Percentiles rank a stretch among this genome's conserved stretches.
Evolutionary conservation across 2,888 invertebrate genomes (phyloP).

Genomic region (Hylaea fasciaria): DNA sequence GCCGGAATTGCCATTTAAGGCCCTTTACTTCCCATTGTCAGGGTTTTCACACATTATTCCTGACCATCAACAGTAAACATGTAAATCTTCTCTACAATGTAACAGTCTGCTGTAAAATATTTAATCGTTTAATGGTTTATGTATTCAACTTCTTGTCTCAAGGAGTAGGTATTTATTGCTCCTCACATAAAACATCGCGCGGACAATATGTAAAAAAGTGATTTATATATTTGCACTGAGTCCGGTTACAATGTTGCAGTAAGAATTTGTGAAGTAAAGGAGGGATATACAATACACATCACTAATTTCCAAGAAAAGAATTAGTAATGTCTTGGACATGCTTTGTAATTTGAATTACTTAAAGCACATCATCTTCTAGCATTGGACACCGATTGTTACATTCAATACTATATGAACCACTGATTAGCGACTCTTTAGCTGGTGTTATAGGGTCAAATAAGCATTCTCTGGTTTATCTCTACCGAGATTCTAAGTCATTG

Average conservation of each 20-base stretch:
- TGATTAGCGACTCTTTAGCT: too few species aligned
- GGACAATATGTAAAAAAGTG: constrained; percentile 29
- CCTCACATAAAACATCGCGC: constrained; percentile 37
- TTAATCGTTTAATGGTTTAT: constrained; percentile 44
- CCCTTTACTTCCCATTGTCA: neutral
- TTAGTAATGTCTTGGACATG: too few species aligned
- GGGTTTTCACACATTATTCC: neutral
- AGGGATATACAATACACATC: neutral
- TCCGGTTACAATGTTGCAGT: constrained; percentile 9
- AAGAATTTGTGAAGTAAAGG: constrained; percentile 2
- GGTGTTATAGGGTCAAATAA: too few species aligned
- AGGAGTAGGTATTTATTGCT: constrained; percentile 50
- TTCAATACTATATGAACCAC: too few species aligned
- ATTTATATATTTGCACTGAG: constrained; percentile 15
- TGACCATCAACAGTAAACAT: constrained; percentile 4
- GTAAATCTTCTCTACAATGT: constrained; percentile 14
- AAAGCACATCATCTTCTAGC: too few species aligned
- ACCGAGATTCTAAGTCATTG: too few species aligned
- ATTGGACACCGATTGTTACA: too few species aligned
- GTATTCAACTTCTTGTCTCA: constrained; percentile 42
- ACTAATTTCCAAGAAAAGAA: too few species aligned
- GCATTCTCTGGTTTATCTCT: too few species aligned
- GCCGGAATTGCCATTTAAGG: too few species aligned
- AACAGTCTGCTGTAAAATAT: constrained; percentile 18
- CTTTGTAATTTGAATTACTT: too few species aligned